Evolutionary conservation across 2,797 vertebrate species (phyloP).

Genomic region (Hypotaenidia okinawae): DNA sequence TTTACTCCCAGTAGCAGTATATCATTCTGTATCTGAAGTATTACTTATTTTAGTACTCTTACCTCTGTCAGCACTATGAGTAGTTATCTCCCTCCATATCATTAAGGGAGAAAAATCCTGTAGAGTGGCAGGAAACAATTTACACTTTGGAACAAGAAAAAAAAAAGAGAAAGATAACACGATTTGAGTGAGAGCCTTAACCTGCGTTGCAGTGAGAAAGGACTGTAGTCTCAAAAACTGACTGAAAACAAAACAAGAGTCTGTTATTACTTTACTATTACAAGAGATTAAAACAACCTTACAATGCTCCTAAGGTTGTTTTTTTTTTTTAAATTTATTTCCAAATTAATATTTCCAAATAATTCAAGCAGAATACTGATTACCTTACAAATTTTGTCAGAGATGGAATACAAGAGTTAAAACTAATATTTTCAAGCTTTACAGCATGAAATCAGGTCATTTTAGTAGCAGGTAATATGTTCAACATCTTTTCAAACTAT

Average conservation of each 20-base stretch:
- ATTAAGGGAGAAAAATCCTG: constrained; percentile 65
- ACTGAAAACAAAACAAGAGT: constrained; percentile 19
- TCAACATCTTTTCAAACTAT: background rate
- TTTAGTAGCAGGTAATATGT: background rate
- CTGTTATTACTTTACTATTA: background rate
- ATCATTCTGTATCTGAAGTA: constrained; percentile 64
- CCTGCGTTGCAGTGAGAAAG: background rate
- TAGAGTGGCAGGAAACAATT: constrained; percentile 71
- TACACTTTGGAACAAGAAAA: constrained; percentile 43
- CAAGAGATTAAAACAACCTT: background rate
- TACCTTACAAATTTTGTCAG: background rate
- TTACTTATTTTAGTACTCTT: constrained; percentile 69
- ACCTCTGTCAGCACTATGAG: constrained; percentile 62
- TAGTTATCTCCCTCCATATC: constrained; percentile 70
- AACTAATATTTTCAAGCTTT: background rate
- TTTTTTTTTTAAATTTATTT: too few relatives aligned
- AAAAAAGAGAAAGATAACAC: background rate
- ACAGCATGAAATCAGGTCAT: background rate
- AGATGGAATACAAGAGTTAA: background rate
- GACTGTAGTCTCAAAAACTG: background rate
- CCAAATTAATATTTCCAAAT: background rate
- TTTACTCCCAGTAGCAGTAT: constrained; percentile 49
- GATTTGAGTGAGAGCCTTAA: constrained; percentile 27
- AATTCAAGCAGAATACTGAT: background rate
- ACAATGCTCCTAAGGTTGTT: rapidly evolving